Evolutionary conservation across 2,113 vertebrate genomes (phyloP).

Genomic region (Lanius ludovicianus): DNA sequence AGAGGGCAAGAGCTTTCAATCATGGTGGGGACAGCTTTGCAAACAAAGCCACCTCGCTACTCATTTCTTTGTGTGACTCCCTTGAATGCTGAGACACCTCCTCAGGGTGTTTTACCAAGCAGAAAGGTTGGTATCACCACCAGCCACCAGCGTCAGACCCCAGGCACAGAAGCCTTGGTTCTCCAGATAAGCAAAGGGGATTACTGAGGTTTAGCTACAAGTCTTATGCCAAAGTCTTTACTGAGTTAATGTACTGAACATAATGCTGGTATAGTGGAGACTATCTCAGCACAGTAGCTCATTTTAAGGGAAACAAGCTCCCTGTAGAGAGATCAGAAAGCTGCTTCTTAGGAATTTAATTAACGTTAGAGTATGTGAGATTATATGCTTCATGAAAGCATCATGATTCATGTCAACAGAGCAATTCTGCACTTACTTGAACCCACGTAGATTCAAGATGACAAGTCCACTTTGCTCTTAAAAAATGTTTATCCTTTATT

Average conservation of each 20-base stretch:
- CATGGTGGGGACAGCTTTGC: background rate
- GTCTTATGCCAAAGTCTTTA: conserved; percentile 36
- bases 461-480: background rate
- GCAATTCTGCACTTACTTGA: background rate
- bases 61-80: background rate
- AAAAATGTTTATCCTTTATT: background rate
- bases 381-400: conserved; percentile 37
- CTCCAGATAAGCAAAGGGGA: conserved; percentile 47
- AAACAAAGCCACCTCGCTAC: background rate
- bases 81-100: background rate
- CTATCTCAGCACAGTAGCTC: conserved; percentile 56
- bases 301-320: conserved; percentile 61
- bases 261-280: conserved; percentile 50
- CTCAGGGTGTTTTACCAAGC: background rate
- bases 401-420: background rate
- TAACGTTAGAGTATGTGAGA: conserved; percentile 32
- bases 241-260: conserved; percentile 69
- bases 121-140: background rate
- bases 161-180: background rate
- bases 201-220: conserved; percentile 40
- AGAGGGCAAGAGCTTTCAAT: background rate
- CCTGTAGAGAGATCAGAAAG: conserved; percentile 46
- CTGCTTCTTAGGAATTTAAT: conserved; percentile 59
- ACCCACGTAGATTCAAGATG: background rate
- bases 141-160: background rate